phyloP scores from a whole-genome alignment of 2,888 invertebrate species.

The Belgica antarctica region DNA sequence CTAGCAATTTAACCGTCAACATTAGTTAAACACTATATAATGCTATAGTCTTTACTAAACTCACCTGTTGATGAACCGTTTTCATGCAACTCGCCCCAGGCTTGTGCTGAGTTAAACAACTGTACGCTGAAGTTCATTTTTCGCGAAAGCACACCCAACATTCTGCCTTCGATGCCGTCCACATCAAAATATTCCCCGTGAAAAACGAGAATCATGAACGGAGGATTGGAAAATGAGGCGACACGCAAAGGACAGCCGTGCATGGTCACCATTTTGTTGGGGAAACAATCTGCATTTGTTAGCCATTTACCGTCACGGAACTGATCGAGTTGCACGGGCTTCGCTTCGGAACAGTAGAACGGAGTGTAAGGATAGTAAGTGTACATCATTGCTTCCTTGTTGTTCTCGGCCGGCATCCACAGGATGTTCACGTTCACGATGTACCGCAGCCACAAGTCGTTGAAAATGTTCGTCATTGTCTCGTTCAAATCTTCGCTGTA shows the following conservation, averaged over 20 bases:
- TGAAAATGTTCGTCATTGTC: neutral
- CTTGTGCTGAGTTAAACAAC: neutral
- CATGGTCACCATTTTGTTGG: slow-evolving; percentile 4
- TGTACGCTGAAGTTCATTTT: slow-evolving; percentile 44
- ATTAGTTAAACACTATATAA: no score
- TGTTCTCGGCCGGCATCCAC: neutral
- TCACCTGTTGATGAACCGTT: slow-evolving; percentile 44
- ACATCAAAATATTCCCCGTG: neutral
- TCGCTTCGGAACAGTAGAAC: slow-evolving; percentile 36
- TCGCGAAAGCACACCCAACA: slow-evolving; percentile 43
- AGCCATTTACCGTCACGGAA: neutral
- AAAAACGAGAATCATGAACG: slow-evolving; percentile 21
- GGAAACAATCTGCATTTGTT: slow-evolving; percentile 1
- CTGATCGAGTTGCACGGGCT: slow-evolving; percentile 39
- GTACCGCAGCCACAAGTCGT: neutral
- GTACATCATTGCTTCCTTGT: slow-evolving; percentile 39
- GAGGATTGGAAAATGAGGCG: slow-evolving; percentile 10
- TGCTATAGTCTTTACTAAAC: no score
- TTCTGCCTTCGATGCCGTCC: slow-evolving; percentile 44
- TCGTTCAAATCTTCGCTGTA: neutral
- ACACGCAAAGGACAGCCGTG: neutral
- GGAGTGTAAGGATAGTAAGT: slow-evolving; percentile 45
- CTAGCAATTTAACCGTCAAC: slow-evolving; percentile 11
- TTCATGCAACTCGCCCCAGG: slow-evolving; percentile 31
- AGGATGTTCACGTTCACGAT: slow-evolving; percentile 22